These are phyloP conservation scores for Heloderma charlesbogerti DNA, from an alignment of 2,113 vertebrate species.

Conservation along the genomic window DNA sequence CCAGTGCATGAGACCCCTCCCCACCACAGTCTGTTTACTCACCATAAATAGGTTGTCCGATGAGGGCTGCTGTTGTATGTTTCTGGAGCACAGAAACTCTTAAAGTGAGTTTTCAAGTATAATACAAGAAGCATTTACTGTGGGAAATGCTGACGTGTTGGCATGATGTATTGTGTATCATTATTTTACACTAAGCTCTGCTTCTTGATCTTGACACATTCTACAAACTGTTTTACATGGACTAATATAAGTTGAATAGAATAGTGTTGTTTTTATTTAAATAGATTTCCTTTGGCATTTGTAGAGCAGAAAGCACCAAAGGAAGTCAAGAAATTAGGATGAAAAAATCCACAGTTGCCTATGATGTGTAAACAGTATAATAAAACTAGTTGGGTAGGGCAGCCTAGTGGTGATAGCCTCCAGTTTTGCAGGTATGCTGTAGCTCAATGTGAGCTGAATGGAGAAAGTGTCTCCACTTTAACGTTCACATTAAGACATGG, in stretches of 20 bases:
- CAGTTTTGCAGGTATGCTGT: background rate
- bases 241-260: background rate
- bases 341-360: background rate
- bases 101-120: conserved; percentile 30
- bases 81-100: background rate
- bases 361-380: background rate
- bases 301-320: conserved; percentile 1
- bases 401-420: background rate
- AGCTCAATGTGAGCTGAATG: background rate
- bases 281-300: conserved; percentile 6
- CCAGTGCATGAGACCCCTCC: background rate
- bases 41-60: background rate
- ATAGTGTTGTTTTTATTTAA: conserved; percentile 39
- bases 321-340: background rate
- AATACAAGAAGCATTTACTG: conserved; percentile 17
- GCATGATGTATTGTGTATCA: background rate
- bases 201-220: background rate
- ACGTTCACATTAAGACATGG: background rate
- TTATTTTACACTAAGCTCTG: background rate
- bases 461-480: background rate
- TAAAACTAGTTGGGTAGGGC: background rate
- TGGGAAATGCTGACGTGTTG: background rate
- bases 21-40: background rate
- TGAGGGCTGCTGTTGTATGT: background rate
- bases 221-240: background rate